Percentiles rank a stretch among this genome's conserved stretches.
These are phyloP conservation scores for Sylvietta virens DNA, from an alignment of 2,113 vertebrate species.

Conservation along the genomic window DNA sequence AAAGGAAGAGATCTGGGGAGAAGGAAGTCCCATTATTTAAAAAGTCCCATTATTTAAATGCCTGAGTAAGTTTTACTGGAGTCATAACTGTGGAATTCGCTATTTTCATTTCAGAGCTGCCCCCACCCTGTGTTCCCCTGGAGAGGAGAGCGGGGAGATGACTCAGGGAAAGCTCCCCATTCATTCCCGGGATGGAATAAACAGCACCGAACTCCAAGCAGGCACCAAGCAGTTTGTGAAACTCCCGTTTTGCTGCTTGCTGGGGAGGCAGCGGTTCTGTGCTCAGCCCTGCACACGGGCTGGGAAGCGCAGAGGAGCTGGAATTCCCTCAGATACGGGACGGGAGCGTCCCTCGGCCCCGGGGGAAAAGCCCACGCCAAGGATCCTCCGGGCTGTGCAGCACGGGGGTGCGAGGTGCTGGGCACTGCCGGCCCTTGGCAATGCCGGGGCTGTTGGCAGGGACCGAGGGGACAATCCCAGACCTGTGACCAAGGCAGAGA, in stretches of 20 bases:
- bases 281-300: not conserved
- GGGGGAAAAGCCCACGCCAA: too few species aligned
- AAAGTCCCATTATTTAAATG: conserved; percentile 54
- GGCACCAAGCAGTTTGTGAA: not conserved
- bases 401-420: not conserved
- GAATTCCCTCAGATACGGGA: not conserved
- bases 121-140: not conserved
- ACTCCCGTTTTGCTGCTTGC: accelerated
- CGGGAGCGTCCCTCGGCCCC: too few species aligned
- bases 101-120: not conserved
- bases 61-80: conserved; percentile 1
- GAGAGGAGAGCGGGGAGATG: not conserved
- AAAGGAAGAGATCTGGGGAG: conserved; percentile 52
- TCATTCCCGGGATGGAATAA: not conserved
- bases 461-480: not conserved
- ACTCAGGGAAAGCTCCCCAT: not conserved
- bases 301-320: not conserved
- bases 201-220: not conserved
- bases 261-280: not conserved
- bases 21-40: conserved; percentile 55
- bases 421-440: not conserved
- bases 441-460: not conserved
- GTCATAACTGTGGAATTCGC: conserved; percentile 28
- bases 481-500: not conserved
- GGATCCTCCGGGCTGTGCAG: not conserved